Conservation (phyloP, 2,888 invertebrate genomes). For the Tachina lurida region DNA sequence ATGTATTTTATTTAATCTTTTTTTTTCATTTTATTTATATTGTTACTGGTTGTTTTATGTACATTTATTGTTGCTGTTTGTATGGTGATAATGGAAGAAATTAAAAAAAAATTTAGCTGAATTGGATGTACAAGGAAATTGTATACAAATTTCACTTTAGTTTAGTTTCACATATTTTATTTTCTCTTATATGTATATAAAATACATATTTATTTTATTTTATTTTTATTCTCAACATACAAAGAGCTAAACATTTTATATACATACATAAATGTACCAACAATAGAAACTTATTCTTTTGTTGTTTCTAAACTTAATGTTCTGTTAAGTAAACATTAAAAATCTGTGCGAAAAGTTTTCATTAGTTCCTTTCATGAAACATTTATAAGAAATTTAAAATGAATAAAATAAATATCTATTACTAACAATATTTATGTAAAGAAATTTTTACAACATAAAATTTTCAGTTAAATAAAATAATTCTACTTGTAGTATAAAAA, state of each 20-base stretch:
- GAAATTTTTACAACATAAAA: too few species aligned
- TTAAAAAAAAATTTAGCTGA: not conserved
- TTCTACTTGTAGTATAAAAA: too few species aligned
- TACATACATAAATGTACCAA: not conserved
- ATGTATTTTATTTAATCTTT: not conserved
- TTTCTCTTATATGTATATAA: not conserved
- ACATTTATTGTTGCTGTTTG: constrained; percentile 20
- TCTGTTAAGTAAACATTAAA: constrained; percentile 19
- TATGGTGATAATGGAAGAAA: constrained; percentile 25
- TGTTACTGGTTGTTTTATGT: constrained; percentile 34
- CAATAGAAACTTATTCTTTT: not conserved
- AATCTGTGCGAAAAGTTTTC: not conserved
- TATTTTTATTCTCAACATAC: constrained; percentile 5
- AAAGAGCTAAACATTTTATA: constrained; percentile 25
- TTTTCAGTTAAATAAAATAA: too few species aligned
- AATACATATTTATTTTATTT: constrained; percentile 28
- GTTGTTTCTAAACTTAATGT: constrained; percentile 11
- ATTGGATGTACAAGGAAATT: constrained; percentile 9
- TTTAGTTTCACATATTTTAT: constrained; percentile 24
- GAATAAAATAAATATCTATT: not conserved
- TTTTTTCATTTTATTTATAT: constrained; percentile 16
- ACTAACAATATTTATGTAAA: too few species aligned
- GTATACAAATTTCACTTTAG: constrained; percentile 21
- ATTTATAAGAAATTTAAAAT: not conserved
- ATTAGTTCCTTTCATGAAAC: not conserved